Evolutionary conservation across 2,797 vertebrate species (phyloP), one percentile per base, ranked within the genome.

Genomic region (Chelonia mydas): DNA sequence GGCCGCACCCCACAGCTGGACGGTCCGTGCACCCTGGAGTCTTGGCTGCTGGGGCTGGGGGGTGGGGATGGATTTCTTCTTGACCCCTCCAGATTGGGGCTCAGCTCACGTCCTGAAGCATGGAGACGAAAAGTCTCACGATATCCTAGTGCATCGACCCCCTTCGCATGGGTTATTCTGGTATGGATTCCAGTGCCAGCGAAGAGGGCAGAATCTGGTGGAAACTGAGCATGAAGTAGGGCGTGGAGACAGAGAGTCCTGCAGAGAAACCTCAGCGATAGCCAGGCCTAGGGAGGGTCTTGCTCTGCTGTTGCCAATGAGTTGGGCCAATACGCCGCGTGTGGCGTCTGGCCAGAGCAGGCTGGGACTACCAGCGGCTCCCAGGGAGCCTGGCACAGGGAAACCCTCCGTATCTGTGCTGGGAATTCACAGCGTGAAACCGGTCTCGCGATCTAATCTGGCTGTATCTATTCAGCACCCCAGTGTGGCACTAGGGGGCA

Each of bases 381-480:
- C 57, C 31, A n/a, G 59, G 16, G 59, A 65, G 7, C 61, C 61
- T 21, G 17, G 61, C 61, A 10, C 61, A 68, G 8, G 17, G 61
- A n/a, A 19, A n/a, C 33, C 7, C 17, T 5, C 31, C 15, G 3
- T 33, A 28, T 61, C 59, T 33, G 7, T 10, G 33, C 5, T 21
- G 61, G 16, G 61, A 61, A 33, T 33, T 61, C 59, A 61, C 12
- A 2, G 15, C 3, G 15, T 61, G 59, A n/a, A 68, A 37, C 33
- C 17, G 0, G 16, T 8, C 33, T 10, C 2, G 8, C 17, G 1
- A 37, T 10, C 33, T 37, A 68, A 68, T 21, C 61, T 1, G 21
- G 2, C 61, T 10, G 15, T 37, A 11, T n/a, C 33, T n/a, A 37
- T 10, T n/a, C 61, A n/a, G 61, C 7, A 7, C 61, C 15, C 61